These are phyloP conservation scores for Theristicus caerulescens DNA, from an alignment of 2,113 vertebrate genomes.

Conservation along the genomic window DNA sequence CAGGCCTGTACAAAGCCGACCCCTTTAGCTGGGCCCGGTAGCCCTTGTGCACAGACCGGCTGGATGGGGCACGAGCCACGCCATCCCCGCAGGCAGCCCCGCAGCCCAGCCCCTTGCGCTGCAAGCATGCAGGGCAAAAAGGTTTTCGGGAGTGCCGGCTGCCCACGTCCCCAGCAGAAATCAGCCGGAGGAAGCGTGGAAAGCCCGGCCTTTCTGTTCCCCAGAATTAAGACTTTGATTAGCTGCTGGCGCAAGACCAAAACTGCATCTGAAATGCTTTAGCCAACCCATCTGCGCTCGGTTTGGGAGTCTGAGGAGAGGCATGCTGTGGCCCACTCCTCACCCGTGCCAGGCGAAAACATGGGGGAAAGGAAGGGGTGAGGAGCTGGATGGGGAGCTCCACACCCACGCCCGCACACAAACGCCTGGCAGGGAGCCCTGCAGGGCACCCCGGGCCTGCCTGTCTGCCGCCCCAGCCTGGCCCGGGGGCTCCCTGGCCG, in stretches of 20 bases:
- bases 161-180: neutral
- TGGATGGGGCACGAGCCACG: accelerated
- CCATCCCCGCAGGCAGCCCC: neutral
- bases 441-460: neutral
- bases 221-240: constrained; percentile 58
- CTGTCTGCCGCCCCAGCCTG: neutral
- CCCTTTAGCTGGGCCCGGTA: too few relatives aligned
- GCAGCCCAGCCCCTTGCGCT: accelerated
- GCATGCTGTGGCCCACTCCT: neutral
- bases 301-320: neutral
- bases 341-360: neutral
- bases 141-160: neutral
- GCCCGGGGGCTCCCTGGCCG: neutral
- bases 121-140: neutral
- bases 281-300: constrained; percentile 24
- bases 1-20: neutral
- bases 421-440: accelerated
- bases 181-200: neutral
- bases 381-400: neutral
- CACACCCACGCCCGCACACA: neutral
- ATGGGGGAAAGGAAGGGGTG: neutral
- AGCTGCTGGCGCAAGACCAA: constrained; percentile 49
- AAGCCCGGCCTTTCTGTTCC: neutral
- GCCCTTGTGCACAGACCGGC: accelerated
- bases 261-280: constrained; percentile 45